Conservation (phyloP, 2,888 invertebrate species). For the Chelonus formosanus region DNA sequence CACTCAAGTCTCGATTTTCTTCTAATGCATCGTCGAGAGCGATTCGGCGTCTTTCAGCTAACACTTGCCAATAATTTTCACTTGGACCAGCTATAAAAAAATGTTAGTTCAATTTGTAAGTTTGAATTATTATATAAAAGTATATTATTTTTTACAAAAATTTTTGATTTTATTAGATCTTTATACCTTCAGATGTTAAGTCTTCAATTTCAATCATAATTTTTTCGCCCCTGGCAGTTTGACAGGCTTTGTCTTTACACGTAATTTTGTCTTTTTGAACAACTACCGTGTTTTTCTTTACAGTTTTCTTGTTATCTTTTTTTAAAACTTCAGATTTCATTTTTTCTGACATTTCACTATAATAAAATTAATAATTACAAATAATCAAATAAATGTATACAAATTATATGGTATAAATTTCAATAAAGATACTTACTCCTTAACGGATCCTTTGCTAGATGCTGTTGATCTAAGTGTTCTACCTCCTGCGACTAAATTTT, state of each 20-base stretch:
- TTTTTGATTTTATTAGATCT: too few species aligned
- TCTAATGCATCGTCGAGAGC: constrained; percentile 77
- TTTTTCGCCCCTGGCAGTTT: constrained; percentile 67
- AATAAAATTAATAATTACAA: constrained; percentile 5
- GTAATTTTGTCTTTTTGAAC: constrained; percentile 54
- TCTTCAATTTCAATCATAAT: constrained; percentile 73
- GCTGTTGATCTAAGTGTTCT: constrained; percentile 62
- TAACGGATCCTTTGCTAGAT: constrained; percentile 41
- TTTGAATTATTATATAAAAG: too few species aligned
- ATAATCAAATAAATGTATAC: constrained; percentile 18
- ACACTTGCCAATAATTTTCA: constrained; percentile 78
- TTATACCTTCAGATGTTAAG: constrained; percentile 71
- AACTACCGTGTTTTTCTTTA: too few species aligned
- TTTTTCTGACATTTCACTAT: constrained; percentile 45
- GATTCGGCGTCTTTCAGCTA: constrained; percentile 78
- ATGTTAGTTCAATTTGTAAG: not conserved
- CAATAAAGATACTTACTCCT: constrained; percentile 42
- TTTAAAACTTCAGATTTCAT: constrained; percentile 32
- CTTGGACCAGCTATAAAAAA: constrained; percentile 69
- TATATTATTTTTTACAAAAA: too few species aligned
- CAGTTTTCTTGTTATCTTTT: constrained; percentile 27
- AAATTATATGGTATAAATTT: not conserved
- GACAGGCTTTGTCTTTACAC: constrained; percentile 68
- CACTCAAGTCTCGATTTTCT: constrained; percentile 72
- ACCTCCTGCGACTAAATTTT: constrained; percentile 76